Conservation (phyloP, 2,113 vertebrate species). For the Suncus etruscus region DNA sequence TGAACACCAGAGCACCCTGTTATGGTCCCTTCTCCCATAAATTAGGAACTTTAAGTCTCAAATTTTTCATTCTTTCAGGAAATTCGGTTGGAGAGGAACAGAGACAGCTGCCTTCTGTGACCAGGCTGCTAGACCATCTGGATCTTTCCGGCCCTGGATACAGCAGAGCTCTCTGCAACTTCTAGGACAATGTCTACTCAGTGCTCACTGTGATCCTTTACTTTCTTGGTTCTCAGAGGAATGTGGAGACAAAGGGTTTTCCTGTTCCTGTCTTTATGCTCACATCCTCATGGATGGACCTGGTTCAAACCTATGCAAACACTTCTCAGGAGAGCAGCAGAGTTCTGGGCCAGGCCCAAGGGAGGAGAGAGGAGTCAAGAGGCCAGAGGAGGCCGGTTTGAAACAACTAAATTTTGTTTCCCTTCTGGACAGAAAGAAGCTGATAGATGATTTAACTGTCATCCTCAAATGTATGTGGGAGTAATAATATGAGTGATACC, state of each 20-base stretch:
- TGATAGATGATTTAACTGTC: neutral
- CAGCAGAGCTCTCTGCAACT: neutral
- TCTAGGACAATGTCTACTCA: neutral
- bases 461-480: neutral
- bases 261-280: neutral
- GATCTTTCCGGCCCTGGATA: accelerated
- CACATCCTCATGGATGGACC: neutral
- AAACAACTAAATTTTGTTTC: conserved; percentile 58
- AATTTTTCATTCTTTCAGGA: neutral
- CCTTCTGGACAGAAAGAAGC: neutral
- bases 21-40: too few species aligned
- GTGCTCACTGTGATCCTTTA: neutral
- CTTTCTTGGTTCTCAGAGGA: neutral
- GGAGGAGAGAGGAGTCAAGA: conserved; percentile 2
- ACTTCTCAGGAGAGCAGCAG: neutral
- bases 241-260: conserved; percentile 29
- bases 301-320: neutral
- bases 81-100: neutral
- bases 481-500: neutral
- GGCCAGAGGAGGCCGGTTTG: neutral
- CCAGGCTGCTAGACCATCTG: neutral
- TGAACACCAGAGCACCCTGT: too few species aligned
- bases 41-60: too few species aligned
- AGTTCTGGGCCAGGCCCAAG: neutral
- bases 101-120: too few species aligned